These are phyloP conservation scores for Rhorus exstirpatorius DNA, from an alignment of 2,888 invertebrate genomes.

Conservation along the genomic window DNA sequence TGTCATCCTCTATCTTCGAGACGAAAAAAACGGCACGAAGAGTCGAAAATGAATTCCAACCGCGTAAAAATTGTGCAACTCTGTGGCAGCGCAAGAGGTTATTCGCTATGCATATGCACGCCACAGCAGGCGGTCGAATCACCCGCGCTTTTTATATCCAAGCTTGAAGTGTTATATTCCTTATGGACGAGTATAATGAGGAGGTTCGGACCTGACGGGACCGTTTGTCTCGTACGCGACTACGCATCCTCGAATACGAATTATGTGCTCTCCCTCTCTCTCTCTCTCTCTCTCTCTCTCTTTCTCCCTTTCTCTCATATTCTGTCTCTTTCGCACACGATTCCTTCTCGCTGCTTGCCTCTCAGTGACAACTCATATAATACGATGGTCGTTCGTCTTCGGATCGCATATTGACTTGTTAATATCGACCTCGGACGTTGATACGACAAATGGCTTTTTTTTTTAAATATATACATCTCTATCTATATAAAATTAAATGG, in stretches of 20 bases:
- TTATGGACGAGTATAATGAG: constrained; percentile 45
- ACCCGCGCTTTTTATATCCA: constrained; percentile 45
- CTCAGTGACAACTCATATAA: constrained; percentile 15
- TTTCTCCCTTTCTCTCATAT: constrained; percentile 6
- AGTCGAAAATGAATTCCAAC: constrained; percentile 51
- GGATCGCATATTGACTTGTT: constrained; percentile 63
- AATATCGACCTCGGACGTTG: constrained; percentile 74
- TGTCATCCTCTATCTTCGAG: constrained; percentile 27
- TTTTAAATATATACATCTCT: constrained; percentile 61
- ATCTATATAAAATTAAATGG: not conserved
- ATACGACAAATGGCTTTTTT: constrained; percentile 86
- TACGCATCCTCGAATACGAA: constrained; percentile 70
- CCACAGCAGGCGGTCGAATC: constrained; percentile 19
- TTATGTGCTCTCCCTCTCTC: constrained; percentile 17
- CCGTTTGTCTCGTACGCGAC: constrained; percentile 36
- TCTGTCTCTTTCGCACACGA: not conserved
- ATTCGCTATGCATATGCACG: constrained; percentile 2
- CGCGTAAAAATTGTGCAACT: constrained; percentile 58
- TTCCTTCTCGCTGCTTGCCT: constrained; percentile 3
- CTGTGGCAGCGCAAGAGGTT: not conserved
- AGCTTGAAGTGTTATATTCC: not conserved
- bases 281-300: constrained; percentile 24
- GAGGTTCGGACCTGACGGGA: constrained; percentile 42
- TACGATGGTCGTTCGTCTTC: constrained; percentile 42
- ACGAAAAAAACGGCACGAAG: constrained; percentile 19